Base-by-base conservation (phyloP, 2,113 vertebrate genomes). In the Sinocyclocheilus maitianheensis region DNA sequence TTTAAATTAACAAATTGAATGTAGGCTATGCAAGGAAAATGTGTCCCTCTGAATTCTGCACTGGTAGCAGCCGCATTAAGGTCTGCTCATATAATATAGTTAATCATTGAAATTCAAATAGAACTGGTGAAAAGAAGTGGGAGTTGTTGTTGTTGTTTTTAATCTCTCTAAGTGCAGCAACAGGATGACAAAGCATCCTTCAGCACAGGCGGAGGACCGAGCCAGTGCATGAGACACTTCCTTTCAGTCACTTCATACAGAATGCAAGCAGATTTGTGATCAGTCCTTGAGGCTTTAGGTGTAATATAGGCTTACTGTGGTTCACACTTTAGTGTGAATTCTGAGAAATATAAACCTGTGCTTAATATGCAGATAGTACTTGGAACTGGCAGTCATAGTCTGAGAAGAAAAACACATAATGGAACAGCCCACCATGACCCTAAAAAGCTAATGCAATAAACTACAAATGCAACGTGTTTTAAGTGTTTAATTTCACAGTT, bases 111-210 rank as follows among this genome's bases (percentile, higher is more conserved):
- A 14, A 37, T 62, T 22, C 34, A 24, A 62, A 79, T 9, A 16
- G 77, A 60, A 24, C 3, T 7, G 20, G 20, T 63, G 58, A 13
- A 78, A 63, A 62, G 77, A 14, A 78, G 20, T 43, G n/a, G 60
- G 62, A 81, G 60, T 67, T 24, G 40, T 8, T 26, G 72, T 22
- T 40, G 51, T 79, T 87, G 18, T 48, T 26, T n/a, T 84, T 26
- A 1, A 9, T 46, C 9, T 51, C 0, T 51, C 0, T 1, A 26
- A 43, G 16, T 71, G 75, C 63, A 84, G 26, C 81, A 87, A 20
- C 9, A 18, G 40, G 34, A 77, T 83, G 86, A 87, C 75, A 74
- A 75, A 87, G 74, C 81, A 87, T 72, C 18, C 51, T 24, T 60
- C 26, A 51, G 20, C 74, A 37, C 81, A 83, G 51, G 65, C 43